Conservation (phyloP, 2,113 vertebrate species). For the Acinonyx jubatus region DNA sequence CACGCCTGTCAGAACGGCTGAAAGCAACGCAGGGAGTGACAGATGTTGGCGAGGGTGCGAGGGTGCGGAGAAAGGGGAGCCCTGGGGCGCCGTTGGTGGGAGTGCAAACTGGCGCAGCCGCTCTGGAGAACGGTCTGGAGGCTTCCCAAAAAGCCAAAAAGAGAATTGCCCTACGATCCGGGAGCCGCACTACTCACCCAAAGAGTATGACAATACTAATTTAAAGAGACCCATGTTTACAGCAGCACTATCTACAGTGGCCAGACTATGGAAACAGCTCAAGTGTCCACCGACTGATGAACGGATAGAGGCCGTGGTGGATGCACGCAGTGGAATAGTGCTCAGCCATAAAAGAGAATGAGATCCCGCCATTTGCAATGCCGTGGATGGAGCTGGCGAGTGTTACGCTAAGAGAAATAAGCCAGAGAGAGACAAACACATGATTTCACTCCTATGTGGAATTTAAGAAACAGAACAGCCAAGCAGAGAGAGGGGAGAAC, state of each 20-base stretch:
- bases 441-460: neutral
- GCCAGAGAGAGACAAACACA: neutral
- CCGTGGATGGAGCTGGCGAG: neutral
- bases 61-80: neutral
- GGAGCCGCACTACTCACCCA: neutral
- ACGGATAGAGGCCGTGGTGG: neutral
- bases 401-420: neutral
- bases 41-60: neutral
- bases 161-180: neutral
- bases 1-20: neutral
- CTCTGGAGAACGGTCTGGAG: neutral
- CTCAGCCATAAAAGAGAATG: neutral
- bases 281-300: neutral
- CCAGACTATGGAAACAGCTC: neutral
- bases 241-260: neutral
- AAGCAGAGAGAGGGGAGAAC: neutral
- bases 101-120: neutral
- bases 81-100: neutral
- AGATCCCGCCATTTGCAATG: neutral
- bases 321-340: too few species aligned
- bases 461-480: neutral
- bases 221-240: neutral
- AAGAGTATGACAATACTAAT: neutral
- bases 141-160: neutral
- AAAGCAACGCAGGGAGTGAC: neutral